These are phyloP conservation scores for Apotomis capreana DNA, from an alignment of 2,888 invertebrate genomes.

Conservation along the genomic window DNA sequence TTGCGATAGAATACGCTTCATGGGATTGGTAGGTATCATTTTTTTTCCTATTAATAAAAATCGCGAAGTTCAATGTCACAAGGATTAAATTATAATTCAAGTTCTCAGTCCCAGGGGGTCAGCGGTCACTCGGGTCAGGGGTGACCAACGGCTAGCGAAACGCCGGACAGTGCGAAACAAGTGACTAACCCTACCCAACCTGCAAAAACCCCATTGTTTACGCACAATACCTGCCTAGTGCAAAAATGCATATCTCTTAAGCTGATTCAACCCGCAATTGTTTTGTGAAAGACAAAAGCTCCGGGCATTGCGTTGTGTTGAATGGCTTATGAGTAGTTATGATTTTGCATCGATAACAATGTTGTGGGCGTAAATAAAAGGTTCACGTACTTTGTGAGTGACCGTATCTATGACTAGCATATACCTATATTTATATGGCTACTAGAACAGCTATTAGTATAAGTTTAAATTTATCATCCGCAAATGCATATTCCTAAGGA, in stretches of 20 bases:
- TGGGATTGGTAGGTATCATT: too few relatives aligned
- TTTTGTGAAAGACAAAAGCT: slow-evolving; percentile 5
- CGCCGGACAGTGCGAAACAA: slow-evolving; percentile 38
- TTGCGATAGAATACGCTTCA: too few relatives aligned
- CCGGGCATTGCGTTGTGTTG: neutral
- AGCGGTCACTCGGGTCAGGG: slow-evolving; percentile 75
- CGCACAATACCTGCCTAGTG: slow-evolving; percentile 21
- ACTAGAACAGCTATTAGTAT: too few relatives aligned
- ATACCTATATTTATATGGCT: too few relatives aligned
- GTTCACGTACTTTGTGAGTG: neutral
- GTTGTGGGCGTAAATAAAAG: neutral
- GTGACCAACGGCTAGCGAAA: slow-evolving; percentile 77
- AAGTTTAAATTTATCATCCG: too few relatives aligned
- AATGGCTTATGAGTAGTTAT: neutral
- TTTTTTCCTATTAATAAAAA: slow-evolving; percentile 4
- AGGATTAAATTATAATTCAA: slow-evolving; percentile 67
- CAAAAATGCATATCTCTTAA: slow-evolving; percentile 38
- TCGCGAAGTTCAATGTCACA: slow-evolving; percentile 61
- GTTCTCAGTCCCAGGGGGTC: slow-evolving; percentile 77
- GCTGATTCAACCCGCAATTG: slow-evolving; percentile 21
- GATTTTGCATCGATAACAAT: slow-evolving; percentile 16
- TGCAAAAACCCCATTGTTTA: slow-evolving; percentile 25
- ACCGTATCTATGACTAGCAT: neutral
- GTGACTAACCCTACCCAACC: slow-evolving; percentile 31
- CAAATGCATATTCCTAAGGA: too few relatives aligned